phyloP scores from a whole-genome alignment of 2,888 invertebrate genomes.

The Colletes collaris region DNA sequence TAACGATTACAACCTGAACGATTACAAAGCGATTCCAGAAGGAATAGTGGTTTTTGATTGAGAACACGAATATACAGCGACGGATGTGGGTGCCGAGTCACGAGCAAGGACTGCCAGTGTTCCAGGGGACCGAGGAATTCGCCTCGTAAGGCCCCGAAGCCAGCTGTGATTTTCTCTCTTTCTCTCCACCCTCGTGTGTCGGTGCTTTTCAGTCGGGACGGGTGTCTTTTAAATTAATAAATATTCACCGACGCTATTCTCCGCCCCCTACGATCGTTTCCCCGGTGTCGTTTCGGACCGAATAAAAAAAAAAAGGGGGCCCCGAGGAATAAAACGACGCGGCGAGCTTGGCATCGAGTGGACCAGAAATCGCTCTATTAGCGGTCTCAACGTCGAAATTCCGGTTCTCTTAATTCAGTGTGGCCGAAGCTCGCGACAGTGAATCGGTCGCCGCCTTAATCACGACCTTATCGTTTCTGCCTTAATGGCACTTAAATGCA shows the following conservation, averaged over 20 bases:
- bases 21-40: constrained; percentile 28
- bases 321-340: neutral
- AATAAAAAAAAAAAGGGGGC: neutral
- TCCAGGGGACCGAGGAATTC: constrained; percentile 73
- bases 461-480: constrained; percentile 56
- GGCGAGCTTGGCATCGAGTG: constrained; percentile 3
- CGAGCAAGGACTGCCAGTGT: constrained; percentile 67
- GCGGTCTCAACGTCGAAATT: constrained; percentile 44
- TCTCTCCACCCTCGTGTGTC: constrained; percentile 51
- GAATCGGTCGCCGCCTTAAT: constrained; percentile 57
- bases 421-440: constrained; percentile 37
- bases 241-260: constrained; percentile 56
- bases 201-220: constrained; percentile 55
- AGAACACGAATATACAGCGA: constrained; percentile 16
- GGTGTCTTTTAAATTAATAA: constrained; percentile 69
- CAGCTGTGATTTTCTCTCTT: constrained; percentile 57
- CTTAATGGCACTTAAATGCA: constrained; percentile 59
- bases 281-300: constrained; percentile 32
- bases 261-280: constrained; percentile 37
- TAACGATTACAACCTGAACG: constrained; percentile 9
- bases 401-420: constrained; percentile 58
- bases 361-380: constrained; percentile 68
- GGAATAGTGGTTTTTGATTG: constrained; percentile 14
- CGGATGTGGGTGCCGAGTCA: constrained; percentile 67
- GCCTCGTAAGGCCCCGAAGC: constrained; percentile 75